Conservation (phyloP, 2,888 invertebrate genomes). For the Panzeria rudis region DNA sequence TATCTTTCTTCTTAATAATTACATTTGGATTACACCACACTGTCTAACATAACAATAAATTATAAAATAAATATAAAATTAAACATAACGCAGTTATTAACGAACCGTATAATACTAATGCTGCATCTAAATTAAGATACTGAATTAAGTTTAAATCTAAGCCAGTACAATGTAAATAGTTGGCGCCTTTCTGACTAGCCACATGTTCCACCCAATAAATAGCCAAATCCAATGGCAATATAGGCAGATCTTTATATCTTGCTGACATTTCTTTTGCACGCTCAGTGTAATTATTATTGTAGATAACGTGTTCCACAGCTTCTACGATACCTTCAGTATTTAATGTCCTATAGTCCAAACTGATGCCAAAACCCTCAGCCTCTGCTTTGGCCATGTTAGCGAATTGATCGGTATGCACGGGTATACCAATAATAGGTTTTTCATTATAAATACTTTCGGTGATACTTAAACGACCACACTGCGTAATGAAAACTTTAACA, state of each 20-base stretch:
- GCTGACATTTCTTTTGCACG: slow-evolving; percentile 75
- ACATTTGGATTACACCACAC: too few relatives aligned
- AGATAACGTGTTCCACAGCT: slow-evolving; percentile 75
- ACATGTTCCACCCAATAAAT: slow-evolving; percentile 82
- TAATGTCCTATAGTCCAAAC: slow-evolving; percentile 77
- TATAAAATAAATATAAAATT: too few relatives aligned
- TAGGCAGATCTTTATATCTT: slow-evolving; percentile 80
- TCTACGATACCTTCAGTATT: slow-evolving; percentile 77
- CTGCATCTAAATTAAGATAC: background rate
- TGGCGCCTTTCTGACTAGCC: slow-evolving; percentile 81
- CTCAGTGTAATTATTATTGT: slow-evolving; percentile 74
- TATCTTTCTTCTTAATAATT: too few relatives aligned
- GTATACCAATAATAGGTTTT: slow-evolving; percentile 84
- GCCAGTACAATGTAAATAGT: slow-evolving; percentile 79
- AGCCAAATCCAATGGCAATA: slow-evolving; percentile 78
- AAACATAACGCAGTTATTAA: too few relatives aligned
- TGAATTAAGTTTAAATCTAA: slow-evolving; percentile 79
- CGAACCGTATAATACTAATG: too few relatives aligned
- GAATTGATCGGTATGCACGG: slow-evolving; percentile 85
- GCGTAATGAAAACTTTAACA: slow-evolving; percentile 84
- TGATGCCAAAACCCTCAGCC: slow-evolving; percentile 82
- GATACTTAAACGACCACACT: slow-evolving; percentile 84
- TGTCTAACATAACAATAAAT: too few relatives aligned
- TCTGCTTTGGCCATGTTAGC: slow-evolving; percentile 84
- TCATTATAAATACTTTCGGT: slow-evolving; percentile 84